Evolutionary conservation across 2,797 vertebrate species (phyloP).

Genomic region (Pygocentrus nattereri): DNA sequence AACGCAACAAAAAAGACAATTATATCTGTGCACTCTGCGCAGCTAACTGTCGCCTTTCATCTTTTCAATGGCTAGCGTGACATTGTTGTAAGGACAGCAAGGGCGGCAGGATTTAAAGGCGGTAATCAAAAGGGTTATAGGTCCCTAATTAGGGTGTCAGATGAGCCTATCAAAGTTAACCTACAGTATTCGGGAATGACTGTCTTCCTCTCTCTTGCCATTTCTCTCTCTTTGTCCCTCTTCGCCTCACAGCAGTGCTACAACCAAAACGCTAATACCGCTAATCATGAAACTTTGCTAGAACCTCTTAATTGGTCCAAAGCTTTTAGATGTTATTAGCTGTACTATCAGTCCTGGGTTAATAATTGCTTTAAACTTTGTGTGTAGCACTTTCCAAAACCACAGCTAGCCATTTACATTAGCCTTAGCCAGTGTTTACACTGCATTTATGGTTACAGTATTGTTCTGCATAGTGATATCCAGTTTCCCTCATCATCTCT

Average conservation of each 20-base stretch:
- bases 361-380: neutral
- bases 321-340: neutral
- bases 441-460: no score
- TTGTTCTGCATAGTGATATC: no score
- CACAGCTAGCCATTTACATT: no score
- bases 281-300: neutral
- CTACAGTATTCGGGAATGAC: constrained; percentile 33
- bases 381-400: neutral
- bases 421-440: no score
- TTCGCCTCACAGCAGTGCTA: neutral
- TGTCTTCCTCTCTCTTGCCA: neutral
- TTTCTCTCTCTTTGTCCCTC: neutral
- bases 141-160: constrained; percentile 77
- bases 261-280: neutral
- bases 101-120: constrained; percentile 67
- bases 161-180: constrained; percentile 66
- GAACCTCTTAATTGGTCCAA: neutral
- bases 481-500: no score
- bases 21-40: constrained; percentile 62
- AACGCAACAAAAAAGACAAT: constrained; percentile 74
- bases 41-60: constrained; percentile 67
- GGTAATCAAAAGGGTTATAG: constrained; percentile 70
- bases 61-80: constrained; percentile 68
- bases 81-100: constrained; percentile 70
- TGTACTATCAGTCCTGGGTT: neutral